Evolutionary conservation across 2,113 vertebrate genomes (phyloP).

Genomic region (Passer domesticus): DNA sequence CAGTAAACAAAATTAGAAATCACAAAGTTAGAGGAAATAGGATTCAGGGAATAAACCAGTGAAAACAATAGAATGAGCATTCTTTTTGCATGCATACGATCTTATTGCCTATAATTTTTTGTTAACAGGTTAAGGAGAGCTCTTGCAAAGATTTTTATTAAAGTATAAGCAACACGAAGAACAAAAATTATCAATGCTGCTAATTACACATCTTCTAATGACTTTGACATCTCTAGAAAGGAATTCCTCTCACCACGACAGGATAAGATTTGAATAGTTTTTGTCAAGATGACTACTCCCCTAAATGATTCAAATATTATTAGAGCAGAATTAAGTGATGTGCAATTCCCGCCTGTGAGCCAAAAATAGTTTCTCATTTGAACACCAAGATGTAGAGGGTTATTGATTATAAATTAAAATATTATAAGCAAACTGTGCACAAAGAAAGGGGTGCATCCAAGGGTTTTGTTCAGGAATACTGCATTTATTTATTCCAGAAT

Average conservation of each 20-base stretch:
- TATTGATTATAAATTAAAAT: background rate
- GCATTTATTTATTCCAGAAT: background rate
- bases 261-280: background rate
- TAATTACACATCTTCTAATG: background rate
- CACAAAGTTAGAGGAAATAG: background rate
- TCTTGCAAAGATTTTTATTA: background rate
- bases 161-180: background rate
- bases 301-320: background rate
- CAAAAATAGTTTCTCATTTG: background rate
- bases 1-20: background rate
- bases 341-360: background rate
- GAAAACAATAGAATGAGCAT: background rate
- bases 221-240: background rate
- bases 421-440: background rate
- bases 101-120: background rate
- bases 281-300: background rate
- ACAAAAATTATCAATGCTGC: background rate
- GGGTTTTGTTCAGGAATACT: background rate
- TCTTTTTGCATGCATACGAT: background rate
- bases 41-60: background rate
- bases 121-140: background rate
- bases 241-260: background rate
- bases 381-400: background rate
- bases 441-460: background rate
- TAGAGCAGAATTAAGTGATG: background rate